Percentiles rank a stretch among this genome's conserved stretches.
Evolutionary conservation across 2,888 invertebrate genomes (phyloP).

Genomic region (Chymomyza procnemis): DNA sequence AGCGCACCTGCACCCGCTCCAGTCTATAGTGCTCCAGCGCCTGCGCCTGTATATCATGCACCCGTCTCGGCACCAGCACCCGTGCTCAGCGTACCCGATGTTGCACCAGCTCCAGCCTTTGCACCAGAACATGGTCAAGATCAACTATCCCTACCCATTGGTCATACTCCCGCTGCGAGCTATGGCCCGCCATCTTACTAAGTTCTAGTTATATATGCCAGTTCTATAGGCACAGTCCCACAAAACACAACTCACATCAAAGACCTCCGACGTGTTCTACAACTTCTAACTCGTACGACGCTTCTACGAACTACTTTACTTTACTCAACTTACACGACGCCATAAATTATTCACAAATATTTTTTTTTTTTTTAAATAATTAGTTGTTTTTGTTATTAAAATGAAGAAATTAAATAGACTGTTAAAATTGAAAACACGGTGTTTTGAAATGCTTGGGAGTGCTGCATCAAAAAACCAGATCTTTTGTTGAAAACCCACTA

Average conservation of each 20-base stretch:
- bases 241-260: conserved; percentile 17
- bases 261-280: conserved; percentile 39
- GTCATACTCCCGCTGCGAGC: conserved; percentile 58
- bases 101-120: conserved; percentile 39
- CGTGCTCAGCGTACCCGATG: conserved; percentile 43
- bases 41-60: conserved; percentile 25
- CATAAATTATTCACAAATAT: conserved; percentile 61
- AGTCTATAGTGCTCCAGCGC: conserved; percentile 28
- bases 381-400: conserved; percentile 48
- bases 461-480: neutral
- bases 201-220: neutral
- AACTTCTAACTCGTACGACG: conserved; percentile 14
- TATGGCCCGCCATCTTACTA: conserved; percentile 60
- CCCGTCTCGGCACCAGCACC: conserved; percentile 31
- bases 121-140: conserved; percentile 36
- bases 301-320: conserved; percentile 17
- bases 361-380: conserved; percentile 57
- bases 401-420: conserved; percentile 37
- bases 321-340: conserved; percentile 23
- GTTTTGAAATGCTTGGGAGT: neutral
- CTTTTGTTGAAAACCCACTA: neutral
- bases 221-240: conserved; percentile 15
- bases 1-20: conserved; percentile 21
- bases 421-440: conserved; percentile 22
- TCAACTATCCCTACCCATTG: conserved; percentile 35